A percentile compares a stretch with the other conserved stretches of the same genome.
These are phyloP conservation scores for Cynopterus brachyotis DNA, from an alignment of 2,113 vertebrate genomes.

Conservation along the genomic window DNA sequence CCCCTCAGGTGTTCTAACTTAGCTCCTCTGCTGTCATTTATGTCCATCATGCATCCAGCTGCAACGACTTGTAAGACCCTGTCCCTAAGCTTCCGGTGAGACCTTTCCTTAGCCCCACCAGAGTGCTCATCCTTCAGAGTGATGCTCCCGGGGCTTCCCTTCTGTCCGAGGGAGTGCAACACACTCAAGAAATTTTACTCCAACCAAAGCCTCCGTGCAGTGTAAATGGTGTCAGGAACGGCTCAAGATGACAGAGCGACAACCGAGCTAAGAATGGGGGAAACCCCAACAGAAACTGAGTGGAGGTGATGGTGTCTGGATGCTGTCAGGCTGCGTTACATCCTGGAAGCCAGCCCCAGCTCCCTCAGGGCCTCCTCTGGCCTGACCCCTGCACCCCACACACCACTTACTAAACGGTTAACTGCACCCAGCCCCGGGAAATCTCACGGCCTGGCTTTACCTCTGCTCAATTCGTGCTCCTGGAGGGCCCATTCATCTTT, in stretches of 20 bases:
- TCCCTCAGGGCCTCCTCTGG: background rate
- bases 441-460: background rate
- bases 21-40: background rate
- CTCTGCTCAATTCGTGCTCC: background rate
- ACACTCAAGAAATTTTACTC: background rate
- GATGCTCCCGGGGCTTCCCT: background rate
- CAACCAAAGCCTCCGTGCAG: background rate
- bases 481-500: background rate
- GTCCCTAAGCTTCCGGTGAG: background rate
- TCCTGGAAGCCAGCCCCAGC: background rate
- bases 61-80: background rate
- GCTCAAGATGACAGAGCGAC: background rate
- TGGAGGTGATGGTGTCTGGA: background rate
- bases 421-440: accelerated
- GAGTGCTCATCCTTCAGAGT: background rate
- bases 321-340: background rate
- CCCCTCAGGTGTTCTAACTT: background rate
- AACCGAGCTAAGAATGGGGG: background rate
- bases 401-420: background rate
- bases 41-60: background rate
- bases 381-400: accelerated
- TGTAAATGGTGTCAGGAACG: background rate
- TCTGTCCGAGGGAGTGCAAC: background rate
- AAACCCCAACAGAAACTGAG: background rate
- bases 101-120: accelerated